These are phyloP conservation scores for Echinops telfairi DNA, from an alignment of 2,113 vertebrate genomes.

Conservation along the genomic window DNA sequence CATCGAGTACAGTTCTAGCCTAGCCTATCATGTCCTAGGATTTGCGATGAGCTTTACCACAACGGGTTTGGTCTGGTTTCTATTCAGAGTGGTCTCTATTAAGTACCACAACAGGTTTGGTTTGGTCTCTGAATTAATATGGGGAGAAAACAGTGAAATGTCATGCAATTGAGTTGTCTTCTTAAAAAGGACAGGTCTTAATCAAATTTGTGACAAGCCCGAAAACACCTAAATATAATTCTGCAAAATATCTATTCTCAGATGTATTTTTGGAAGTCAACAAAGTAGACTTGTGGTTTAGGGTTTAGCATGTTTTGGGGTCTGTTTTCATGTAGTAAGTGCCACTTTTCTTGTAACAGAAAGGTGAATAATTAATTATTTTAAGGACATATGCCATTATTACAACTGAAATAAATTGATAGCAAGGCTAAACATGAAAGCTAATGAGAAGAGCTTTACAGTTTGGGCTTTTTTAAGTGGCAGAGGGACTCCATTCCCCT, in stretches of 20 bases:
- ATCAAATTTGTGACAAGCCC: slow-evolving; percentile 49
- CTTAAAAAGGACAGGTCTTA: slow-evolving; percentile 21
- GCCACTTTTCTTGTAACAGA: slow-evolving; percentile 53
- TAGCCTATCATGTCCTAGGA: too few relatives aligned
- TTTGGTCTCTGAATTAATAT: not conserved
- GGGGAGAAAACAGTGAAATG: not conserved
- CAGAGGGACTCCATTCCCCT: fast-evolving
- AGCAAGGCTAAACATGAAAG: not conserved
- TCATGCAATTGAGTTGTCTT: not conserved
- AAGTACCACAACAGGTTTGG: not conserved
- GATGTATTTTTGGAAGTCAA: not conserved
- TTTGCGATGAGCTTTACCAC: too few relatives aligned
- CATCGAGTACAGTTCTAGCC: too few relatives aligned
- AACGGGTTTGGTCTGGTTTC: too few relatives aligned
- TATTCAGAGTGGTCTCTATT: too few relatives aligned
- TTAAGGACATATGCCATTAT: not conserved
- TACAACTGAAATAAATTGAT: not conserved
- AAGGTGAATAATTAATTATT: not conserved
- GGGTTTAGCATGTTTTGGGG: not conserved
- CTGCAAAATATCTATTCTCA: not conserved
- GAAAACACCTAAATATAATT: not conserved
- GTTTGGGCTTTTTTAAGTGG: slow-evolving; percentile 56
- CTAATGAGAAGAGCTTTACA: not conserved
- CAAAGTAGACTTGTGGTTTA: slow-evolving; percentile 52
- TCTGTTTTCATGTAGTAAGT: slow-evolving; percentile 33